Evolutionary conservation across 2,888 invertebrate genomes (phyloP), one percentile per base, ranked within the genome.

Genomic region (Rotaria socialis): DNA sequence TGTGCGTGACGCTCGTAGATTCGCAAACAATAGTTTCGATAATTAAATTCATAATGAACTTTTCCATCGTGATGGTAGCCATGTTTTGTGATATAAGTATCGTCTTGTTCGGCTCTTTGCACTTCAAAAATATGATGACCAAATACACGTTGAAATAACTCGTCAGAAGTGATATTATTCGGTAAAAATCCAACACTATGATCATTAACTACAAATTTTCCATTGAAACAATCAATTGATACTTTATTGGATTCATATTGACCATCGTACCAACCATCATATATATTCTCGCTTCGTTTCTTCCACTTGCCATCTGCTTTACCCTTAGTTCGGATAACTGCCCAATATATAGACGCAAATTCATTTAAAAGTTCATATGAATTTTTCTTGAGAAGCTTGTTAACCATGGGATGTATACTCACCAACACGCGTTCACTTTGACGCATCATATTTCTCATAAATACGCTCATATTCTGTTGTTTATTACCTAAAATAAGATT

Each of bases 261-360:
- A 75, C 75, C 75, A 75, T 75, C 75, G 16, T 75, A 75, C 75
- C 75, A 75, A 75, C 75, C 75, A 41, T 75, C 43, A 75, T 75
- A 75, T 10, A 75, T 75, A 75, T 75, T 35, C 2, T 75, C 27
- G 75, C 16, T 75, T 75, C 75, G 5, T 75, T 75, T 75, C 41
- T 75, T 41, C 75, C 75, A 75, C 16, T 75, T 75, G 5, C 75
- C 41, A 75, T 75, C 10, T 19, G 16, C 8, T 22, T 16, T 75
- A 75, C 43, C 41, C 10, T 75, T 75, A 16, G 19, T 43, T 75
- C 75, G 75, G 14, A 75, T 16, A 43, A 75, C 75, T 75, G 43
- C 75, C 75, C 75, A 75, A 43, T 75, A n/a, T 2, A 43, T 75
- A 3, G 75, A 6, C 5, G n/a, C 2, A 75, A 75, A 75, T 75